These are phyloP conservation scores for Brevipalpus yothersi DNA, from an alignment of 1,140 invertebrate species.

Conservation along the genomic window DNA sequence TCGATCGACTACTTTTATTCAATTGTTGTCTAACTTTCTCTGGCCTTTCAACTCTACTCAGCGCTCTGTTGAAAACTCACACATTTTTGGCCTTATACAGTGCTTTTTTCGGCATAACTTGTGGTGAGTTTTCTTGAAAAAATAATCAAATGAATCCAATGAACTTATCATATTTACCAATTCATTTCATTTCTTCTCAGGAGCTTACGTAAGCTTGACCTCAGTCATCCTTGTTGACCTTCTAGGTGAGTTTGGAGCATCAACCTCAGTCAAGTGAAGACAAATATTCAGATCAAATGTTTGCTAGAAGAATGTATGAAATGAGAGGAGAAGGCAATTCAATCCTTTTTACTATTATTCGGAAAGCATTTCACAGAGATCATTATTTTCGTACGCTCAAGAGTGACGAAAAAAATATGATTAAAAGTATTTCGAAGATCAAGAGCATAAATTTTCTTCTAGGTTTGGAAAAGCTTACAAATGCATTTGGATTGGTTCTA, in stretches of 20 bases:
- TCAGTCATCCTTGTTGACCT: slow-evolving; percentile 17
- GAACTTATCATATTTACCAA: neutral
- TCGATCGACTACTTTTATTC: slow-evolving; percentile 67
- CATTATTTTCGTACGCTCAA: too few relatives aligned
- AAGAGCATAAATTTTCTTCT: too few relatives aligned
- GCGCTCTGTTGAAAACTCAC: slow-evolving; percentile 41
- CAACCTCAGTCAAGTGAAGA: too few relatives aligned
- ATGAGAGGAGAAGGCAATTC: too few relatives aligned
- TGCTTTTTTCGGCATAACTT: slow-evolving; percentile 57
- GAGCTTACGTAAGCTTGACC: slow-evolving; percentile 25
- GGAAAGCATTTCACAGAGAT: too few relatives aligned
- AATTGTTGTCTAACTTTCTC: slow-evolving; percentile 58
- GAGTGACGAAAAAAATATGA: too few relatives aligned
- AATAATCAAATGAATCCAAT: neutral
- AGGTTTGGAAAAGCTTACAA: slow-evolving; percentile 21
- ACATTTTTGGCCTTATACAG: slow-evolving; percentile 43
- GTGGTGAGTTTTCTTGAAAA: slow-evolving; percentile 24
- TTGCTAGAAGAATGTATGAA: too few relatives aligned
- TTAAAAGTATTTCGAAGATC: too few relatives aligned
- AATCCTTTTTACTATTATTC: too few relatives aligned
- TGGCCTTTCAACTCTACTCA: slow-evolving; percentile 35
- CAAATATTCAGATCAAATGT: slow-evolving; percentile 1
- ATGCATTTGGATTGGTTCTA: slow-evolving; percentile 22
- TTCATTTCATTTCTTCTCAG: slow-evolving; percentile 13
- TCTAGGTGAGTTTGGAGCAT: slow-evolving; percentile 1